Evolutionary conservation across 2,113 vertebrate species (phyloP).

Genomic region (Rhabdornis inornatus): DNA sequence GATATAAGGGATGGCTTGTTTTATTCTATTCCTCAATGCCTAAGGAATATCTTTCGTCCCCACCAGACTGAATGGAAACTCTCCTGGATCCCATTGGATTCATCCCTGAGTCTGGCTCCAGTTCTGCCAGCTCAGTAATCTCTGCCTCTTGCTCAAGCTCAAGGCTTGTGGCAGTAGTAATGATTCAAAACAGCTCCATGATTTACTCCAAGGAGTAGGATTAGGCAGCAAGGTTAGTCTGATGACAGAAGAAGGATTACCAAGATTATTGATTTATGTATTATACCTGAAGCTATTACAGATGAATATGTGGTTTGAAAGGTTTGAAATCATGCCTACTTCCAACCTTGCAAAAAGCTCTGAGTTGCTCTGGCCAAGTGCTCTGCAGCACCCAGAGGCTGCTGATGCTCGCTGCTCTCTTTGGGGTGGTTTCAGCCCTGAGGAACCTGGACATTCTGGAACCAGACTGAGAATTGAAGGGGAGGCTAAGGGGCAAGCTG

Average conservation of each 20-base stretch:
- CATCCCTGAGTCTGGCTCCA: background rate
- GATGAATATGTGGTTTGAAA: background rate
- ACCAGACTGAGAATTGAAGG: background rate
- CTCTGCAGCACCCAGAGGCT: background rate
- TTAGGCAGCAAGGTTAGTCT: background rate
- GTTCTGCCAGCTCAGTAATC: background rate
- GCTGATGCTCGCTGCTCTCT: background rate
- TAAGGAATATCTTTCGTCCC: background rate
- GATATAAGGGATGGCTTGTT: background rate
- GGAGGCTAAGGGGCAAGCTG: background rate
- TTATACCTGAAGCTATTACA: background rate
- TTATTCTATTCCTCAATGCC: background rate
- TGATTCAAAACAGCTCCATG: background rate
- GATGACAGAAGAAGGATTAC: background rate
- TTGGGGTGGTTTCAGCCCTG: background rate
- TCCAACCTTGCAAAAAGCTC: background rate
- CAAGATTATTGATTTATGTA: background rate
- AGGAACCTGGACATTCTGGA: background rate
- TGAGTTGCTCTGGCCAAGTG: accelerated
- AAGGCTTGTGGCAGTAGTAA: background rate
- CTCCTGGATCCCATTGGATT: background rate
- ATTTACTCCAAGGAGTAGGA: background rate
- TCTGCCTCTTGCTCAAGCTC: background rate
- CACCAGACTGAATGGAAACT: background rate
- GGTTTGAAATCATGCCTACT: background rate